A percentile compares a stretch with the other conserved stretches of the same genome.
Conservation (phyloP, 2,888 invertebrate species). For the Omphaloscelis lunosa region DNA sequence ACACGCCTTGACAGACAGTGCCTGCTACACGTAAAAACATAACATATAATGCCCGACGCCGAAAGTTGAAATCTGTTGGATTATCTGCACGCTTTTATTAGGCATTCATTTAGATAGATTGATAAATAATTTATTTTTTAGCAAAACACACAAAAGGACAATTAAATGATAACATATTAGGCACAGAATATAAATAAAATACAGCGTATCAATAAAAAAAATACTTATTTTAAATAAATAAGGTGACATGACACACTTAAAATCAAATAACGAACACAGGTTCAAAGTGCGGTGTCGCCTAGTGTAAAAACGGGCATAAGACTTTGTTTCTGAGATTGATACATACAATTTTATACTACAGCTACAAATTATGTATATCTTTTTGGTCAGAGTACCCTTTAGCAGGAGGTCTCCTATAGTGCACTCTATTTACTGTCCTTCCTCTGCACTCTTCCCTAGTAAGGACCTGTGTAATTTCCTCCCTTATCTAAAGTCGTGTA, state of each 20-base stretch:
- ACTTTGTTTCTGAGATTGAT: not conserved
- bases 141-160: not conserved
- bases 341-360: too few relatives aligned
- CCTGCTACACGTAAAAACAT: not conserved
- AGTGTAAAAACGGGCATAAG: not conserved
- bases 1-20: not conserved
- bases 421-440: not conserved
- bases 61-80: not conserved
- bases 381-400: too few relatives aligned
- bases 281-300: too few relatives aligned
- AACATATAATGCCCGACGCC: not conserved
- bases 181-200: too few relatives aligned
- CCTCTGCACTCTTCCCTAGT: not conserved
- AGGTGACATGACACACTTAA: not conserved
- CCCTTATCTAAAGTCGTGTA: not conserved
- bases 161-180: not conserved
- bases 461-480: not conserved
- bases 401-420: not conserved
- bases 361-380: too few relatives aligned
- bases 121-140: not conserved
- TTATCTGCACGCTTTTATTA: not conserved
- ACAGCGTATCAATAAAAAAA: too few relatives aligned
- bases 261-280: too few relatives aligned
- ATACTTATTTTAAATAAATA: not conserved
- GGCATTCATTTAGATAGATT: not conserved